Evolutionary conservation across 2,797 vertebrate genomes (phyloP), one percentile per base, ranked within the genome.

Genomic region (Tauraco hartlaubi): DNA sequence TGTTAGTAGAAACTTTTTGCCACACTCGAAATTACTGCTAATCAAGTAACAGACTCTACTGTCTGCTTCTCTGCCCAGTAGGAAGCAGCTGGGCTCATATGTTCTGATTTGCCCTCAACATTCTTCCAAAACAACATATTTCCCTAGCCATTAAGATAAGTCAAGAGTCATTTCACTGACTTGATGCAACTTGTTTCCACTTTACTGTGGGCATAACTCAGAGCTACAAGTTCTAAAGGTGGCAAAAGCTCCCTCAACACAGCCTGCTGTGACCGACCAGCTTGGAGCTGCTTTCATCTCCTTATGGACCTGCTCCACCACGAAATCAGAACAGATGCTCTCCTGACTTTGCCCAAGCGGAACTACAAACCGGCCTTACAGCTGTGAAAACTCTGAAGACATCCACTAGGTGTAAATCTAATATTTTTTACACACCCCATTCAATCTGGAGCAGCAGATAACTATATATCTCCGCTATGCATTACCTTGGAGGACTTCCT

Each of bases 401-500:
- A 69, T n/a, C n/a, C 46, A 58, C 51, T 62, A 72, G 43, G 44
- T 67, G 61, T 1, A 44, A 94, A 91, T 74, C 46, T 64, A 81
- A 41, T 68, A 41, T 52, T 68, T 89, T 90, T 49, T 15, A 43
- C 37, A 56, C 15, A 49, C 8, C 23, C 17, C 48, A 49, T 37
- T 94, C 74, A 79, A 37, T 18, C 69, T 62, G 52, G 35, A 88
- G 58, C n/a, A 81, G 41, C 41, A 79, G 67, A 79, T 72, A 86
- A 66, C 19, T 12, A 9, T 15, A 1, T 18, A 18, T 43, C 39
- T 96, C 82, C 73, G 35, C 61, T 90, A 0, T 11, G 9, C 8
- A 4, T 49, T 92, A 73, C 88, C 85, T 85, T 8, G 23, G 49
- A 88, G 74, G 74, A 46, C 52, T 94, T 82, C 25, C 61, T 87